Evolutionary conservation across 2,888 invertebrate genomes (phyloP), one percentile per base, ranked within the genome.

Genomic region (Hemaris fuciformis): DNA sequence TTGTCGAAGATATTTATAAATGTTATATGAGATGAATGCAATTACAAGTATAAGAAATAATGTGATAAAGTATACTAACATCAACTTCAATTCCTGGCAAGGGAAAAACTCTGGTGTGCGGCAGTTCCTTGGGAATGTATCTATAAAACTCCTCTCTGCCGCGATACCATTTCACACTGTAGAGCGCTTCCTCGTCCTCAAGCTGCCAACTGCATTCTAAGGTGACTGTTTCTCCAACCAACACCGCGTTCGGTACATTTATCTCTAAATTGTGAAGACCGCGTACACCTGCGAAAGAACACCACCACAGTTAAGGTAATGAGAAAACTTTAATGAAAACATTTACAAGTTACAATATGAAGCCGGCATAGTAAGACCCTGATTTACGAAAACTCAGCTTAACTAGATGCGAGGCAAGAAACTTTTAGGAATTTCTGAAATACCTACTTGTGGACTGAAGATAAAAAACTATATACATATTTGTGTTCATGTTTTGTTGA

Each of bases 121-220:
- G 96, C 69, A 95, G 86, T 81, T 96, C 96, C 80, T 96, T 96
- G 2, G 96, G 96, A 70, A 96, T 94, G 81, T 94, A 97, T 81
- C 96, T 93, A 91, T 95, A 97, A 93, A 97, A 96, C 84, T 97
- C 96, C 68, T 95, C 93, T 13, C 93, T 80, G 5, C 96, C 96
- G 72, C 96, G 94, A 91, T 96, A 97, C 97, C 96, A 97, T 86
- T 96, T 96, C 69, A 97, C 95, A 62, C 96, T 95, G 88, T 96
- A 97, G 13, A 97, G 87, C 0, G 94, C 94, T 73, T 96, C 96
- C 57, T 92, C 91, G 67, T 94, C 94, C 81, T 95, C 95, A 62
- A 97, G 89, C 84, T 96, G 95, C 93, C 96, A 96, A 70, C 94
- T 94, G 87, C 96, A 97, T 75, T 95, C 94, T 66, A 97, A 89